These are phyloP conservation scores for Leptinotarsa tumamoca DNA, from an alignment of 2,888 invertebrate species.

Conservation along the genomic window DNA sequence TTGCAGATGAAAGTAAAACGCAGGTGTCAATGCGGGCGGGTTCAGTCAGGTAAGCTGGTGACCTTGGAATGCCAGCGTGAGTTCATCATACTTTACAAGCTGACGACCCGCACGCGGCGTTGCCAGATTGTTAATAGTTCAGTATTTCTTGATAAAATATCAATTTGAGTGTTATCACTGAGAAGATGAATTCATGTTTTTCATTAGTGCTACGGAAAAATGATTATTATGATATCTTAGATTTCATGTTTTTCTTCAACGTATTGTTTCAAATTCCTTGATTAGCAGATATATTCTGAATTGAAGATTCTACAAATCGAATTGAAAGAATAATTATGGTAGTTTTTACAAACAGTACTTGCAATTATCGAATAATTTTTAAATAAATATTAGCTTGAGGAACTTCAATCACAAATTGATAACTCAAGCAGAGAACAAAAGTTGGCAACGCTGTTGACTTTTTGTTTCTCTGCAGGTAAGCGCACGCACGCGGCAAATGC, in stretches of 20 bases:
- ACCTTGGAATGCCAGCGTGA: slow-evolving; percentile 54
- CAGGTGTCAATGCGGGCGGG: slow-evolving; percentile 43
- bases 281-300: too few species aligned
- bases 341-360: too few species aligned
- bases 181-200: not conserved
- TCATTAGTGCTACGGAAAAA: too few species aligned
- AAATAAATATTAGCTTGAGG: too few species aligned
- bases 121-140: slow-evolving; percentile 26
- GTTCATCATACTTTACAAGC: slow-evolving; percentile 42
- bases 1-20: slow-evolving; percentile 46
- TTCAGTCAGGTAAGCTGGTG: slow-evolving; percentile 43
- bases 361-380: too few species aligned
- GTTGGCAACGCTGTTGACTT: slow-evolving; percentile 21
- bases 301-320: too few species aligned
- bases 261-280: too few species aligned
- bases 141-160: not conserved
- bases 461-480: slow-evolving; percentile 36
- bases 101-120: slow-evolving; percentile 33
- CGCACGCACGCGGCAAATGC: slow-evolving; percentile 39
- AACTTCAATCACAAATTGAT: too few species aligned
- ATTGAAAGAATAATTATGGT: too few species aligned
- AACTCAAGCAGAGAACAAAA: not conserved
- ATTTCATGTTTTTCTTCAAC: too few species aligned
- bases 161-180: not conserved
- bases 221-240: too few species aligned